Conservation (phyloP, 2,797 vertebrate genomes). For the Tapera naevia region DNA sequence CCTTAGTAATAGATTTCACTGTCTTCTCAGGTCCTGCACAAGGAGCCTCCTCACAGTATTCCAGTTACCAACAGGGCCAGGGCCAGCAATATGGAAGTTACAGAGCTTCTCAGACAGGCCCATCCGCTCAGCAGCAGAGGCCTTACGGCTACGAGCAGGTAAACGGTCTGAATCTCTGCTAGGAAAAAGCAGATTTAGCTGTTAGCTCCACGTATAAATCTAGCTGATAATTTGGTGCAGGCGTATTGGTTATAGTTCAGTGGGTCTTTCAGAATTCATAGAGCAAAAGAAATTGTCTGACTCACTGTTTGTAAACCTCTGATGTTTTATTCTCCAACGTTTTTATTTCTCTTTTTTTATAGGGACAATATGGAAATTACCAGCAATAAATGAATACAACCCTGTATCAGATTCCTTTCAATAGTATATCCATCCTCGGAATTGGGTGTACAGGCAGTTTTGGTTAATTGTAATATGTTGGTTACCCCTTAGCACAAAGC, state of each 20-base stretch:
- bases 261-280: neutral
- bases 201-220: neutral
- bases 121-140: conserved; percentile 88
- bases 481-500: conserved; percentile 68
- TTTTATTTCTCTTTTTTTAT: conserved; percentile 10
- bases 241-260: neutral
- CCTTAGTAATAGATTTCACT: neutral
- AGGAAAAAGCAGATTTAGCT: neutral
- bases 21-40: conserved; percentile 80
- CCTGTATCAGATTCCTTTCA: conserved; percentile 40
- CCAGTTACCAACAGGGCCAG: conserved; percentile 93
- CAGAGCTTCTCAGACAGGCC: conserved; percentile 87
- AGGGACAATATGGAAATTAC: conserved; percentile 97
- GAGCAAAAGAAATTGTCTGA: neutral
- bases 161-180: conserved; percentile 25
- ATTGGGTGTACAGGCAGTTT: conserved; percentile 64
- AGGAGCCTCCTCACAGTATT: conserved; percentile 89
- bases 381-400: conserved; percentile 84
- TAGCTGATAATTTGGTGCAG: neutral
- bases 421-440: conserved; percentile 42
- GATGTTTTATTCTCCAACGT: neutral
- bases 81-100: conserved; percentile 92
- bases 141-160: conserved; percentile 94
- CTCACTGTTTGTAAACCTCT: neutral
- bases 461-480: conserved; percentile 64